Conservation (phyloP, 2,888 invertebrate genomes). For the Cantharis rufa region DNA sequence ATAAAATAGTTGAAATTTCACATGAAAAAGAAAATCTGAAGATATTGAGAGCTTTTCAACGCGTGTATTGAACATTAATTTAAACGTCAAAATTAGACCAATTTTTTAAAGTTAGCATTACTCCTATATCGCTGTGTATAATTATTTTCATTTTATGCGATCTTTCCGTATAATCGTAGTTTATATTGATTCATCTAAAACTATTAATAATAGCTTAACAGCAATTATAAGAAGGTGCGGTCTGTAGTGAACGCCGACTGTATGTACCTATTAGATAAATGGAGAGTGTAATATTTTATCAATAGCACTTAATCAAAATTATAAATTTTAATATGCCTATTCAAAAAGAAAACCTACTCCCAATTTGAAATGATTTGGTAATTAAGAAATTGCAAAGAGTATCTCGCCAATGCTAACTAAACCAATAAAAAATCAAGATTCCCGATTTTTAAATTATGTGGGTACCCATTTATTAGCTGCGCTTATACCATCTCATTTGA, state of each 20-base stretch:
- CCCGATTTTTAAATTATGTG: neutral
- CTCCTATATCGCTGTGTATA: neutral
- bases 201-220: conserved; percentile 32
- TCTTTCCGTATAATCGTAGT: conserved; percentile 28
- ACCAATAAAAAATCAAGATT: neutral
- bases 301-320: conserved; percentile 14
- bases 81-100: neutral
- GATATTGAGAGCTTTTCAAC: neutral
- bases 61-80: neutral
- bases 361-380: neutral
- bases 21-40: neutral
- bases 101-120: neutral
- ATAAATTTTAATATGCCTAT: neutral
- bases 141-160: neutral
- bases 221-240: conserved; percentile 37
- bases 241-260: conserved; percentile 28
- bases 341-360: neutral
- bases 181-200: conserved; percentile 30
- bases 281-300: conserved; percentile 27
- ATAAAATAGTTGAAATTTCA: no score
- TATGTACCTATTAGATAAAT: conserved; percentile 17
- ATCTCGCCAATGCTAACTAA: neutral
- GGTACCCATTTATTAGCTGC: neutral
- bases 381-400: neutral
- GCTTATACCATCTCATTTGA: neutral